Evolutionary conservation across 2,797 vertebrate species (phyloP).

Genomic region (Nannoperca obscura): DNA sequence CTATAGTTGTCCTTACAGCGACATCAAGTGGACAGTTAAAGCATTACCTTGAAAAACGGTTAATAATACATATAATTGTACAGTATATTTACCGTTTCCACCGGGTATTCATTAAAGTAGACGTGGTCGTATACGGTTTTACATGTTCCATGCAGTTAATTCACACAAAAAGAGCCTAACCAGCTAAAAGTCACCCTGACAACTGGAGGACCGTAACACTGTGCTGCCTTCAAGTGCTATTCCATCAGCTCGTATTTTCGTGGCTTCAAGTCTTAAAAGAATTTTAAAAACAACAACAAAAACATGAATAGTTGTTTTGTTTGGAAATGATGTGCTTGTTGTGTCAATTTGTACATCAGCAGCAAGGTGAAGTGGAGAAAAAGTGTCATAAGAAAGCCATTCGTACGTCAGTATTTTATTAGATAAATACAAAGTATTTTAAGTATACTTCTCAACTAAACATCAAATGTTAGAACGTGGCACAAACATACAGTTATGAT

Average conservation of each 20-base stretch:
- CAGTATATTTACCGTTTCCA: neutral
- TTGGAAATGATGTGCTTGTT: neutral
- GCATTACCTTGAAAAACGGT: neutral
- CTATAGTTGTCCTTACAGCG: slow-evolving; percentile 60
- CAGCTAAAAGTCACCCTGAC: neutral
- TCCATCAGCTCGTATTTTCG: neutral
- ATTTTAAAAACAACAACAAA: neutral
- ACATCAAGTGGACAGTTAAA: slow-evolving; percentile 36
- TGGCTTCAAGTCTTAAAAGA: fast-evolving
- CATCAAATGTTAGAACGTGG: neutral
- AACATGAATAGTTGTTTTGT: neutral
- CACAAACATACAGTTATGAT: neutral
- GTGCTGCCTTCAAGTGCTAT: slow-evolving; percentile 22
- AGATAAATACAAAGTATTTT: neutral
- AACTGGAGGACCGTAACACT: neutral
- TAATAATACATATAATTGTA: neutral
- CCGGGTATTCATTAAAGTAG: fast-evolving
- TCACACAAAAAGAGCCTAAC: neutral
- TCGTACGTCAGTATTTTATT: neutral
- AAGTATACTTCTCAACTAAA: neutral
- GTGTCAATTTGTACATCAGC: neutral
- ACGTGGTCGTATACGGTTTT: neutral
- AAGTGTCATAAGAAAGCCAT: neutral
- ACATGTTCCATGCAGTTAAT: neutral
- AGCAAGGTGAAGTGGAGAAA: neutral